Percentiles rank a stretch among this genome's conserved stretches.
phyloP scores from a whole-genome alignment of 1,140 invertebrate genomes.

The Sitobion miscanthi region DNA sequence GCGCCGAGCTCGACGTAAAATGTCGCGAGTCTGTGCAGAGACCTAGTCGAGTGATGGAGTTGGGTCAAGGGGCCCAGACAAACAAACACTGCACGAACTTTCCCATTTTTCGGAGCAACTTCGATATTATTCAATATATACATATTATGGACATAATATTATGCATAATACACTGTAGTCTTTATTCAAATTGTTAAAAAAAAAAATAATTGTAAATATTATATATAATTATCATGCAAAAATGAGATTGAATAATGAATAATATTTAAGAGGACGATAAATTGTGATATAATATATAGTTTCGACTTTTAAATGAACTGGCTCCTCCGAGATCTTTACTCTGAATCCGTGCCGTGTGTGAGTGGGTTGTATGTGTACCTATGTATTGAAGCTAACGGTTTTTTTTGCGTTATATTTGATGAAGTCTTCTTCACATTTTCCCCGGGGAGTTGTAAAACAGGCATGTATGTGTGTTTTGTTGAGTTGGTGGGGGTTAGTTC shows the following conservation, averaged over 20 bases:
- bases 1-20: too few species aligned
- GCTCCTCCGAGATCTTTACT: not conserved
- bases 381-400: not conserved
- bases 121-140: not conserved
- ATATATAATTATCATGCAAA: not conserved
- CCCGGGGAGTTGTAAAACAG: not conserved
- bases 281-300: not conserved
- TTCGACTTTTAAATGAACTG: not conserved
- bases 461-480: not conserved
- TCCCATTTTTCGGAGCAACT: not conserved
- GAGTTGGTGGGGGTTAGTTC: not conserved
- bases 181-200: not conserved
- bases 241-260: not conserved
- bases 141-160: too few species aligned
- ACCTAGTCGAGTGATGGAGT: not conserved
- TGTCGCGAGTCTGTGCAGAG: not conserved
- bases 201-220: not conserved
- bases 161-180: not conserved
- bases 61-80: not conserved
- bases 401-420: not conserved
- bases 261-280: not conserved
- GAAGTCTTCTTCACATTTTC: not conserved
- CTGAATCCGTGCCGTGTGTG: not conserved
- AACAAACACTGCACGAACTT: not conserved
- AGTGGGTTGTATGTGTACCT: not conserved